Conservation (phyloP, 2,113 vertebrate species). For the Myocastor coypus region DNA sequence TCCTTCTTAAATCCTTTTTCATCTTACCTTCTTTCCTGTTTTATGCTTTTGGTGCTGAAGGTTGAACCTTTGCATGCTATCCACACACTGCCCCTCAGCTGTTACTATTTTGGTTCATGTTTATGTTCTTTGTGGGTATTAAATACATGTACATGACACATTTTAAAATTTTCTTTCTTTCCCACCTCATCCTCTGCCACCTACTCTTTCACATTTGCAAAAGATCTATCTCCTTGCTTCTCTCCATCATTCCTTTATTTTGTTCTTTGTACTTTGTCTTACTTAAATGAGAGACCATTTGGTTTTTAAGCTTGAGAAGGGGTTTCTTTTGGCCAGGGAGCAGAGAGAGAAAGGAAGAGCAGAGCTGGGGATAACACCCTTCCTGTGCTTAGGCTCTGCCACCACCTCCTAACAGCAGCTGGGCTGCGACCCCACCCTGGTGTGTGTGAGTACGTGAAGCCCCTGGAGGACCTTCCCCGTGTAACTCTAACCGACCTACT, state of each 20-base stretch:
- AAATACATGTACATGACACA: neutral
- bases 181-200: neutral
- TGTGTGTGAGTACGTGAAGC: neutral
- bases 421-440: neutral
- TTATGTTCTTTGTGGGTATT: neutral
- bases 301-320: neutral
- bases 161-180: neutral
- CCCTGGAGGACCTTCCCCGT: neutral
- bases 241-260: neutral
- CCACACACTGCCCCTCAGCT: neutral
- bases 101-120: neutral
- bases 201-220: neutral
- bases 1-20: constrained; percentile 32
- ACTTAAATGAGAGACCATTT: neutral
- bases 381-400: neutral
- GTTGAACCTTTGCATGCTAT: neutral
- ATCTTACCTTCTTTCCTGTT: neutral
- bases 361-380: neutral
- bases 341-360: neutral
- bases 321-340: neutral
- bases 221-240: neutral
- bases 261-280: neutral
- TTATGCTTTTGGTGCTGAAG: neutral
- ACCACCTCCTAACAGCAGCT: neutral
- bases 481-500: neutral